Evolutionary conservation across 2,113 vertebrate species (phyloP).

Genomic region (Smithornis capensis): DNA sequence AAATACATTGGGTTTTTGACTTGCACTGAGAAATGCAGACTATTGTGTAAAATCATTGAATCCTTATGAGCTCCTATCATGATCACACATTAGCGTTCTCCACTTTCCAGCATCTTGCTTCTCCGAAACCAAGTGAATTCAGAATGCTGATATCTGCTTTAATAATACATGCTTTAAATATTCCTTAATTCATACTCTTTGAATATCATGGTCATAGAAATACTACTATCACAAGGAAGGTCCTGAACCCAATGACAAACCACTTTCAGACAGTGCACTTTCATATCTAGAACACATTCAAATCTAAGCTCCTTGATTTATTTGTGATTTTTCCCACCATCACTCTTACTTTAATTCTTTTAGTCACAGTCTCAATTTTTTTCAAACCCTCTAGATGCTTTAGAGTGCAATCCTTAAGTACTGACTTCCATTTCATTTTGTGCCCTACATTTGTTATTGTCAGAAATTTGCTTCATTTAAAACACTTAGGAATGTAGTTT

Average conservation of each 20-base stretch:
- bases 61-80: not conserved
- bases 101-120: not conserved
- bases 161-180: not conserved
- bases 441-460: not conserved
- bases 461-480: not conserved
- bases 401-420: not conserved
- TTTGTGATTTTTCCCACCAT: not conserved
- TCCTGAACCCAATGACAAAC: not conserved
- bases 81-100: not conserved
- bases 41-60: not conserved
- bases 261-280: not conserved
- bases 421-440: not conserved
- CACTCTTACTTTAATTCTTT: not conserved
- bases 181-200: not conserved
- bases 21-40: not conserved
- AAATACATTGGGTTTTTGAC: not conserved
- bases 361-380: not conserved
- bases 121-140: not conserved
- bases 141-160: not conserved
- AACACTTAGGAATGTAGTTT: not conserved
- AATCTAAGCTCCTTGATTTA: not conserved
- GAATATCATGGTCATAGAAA: not conserved
- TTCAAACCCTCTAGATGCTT: not conserved
- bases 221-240: not conserved
- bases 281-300: not conserved